A percentile compares a stretch with the other conserved stretches of the same genome.
These are phyloP conservation scores for Apodemus agrarius DNA, from an alignment of 2,797 vertebrate genomes.

Conservation along the genomic window DNA sequence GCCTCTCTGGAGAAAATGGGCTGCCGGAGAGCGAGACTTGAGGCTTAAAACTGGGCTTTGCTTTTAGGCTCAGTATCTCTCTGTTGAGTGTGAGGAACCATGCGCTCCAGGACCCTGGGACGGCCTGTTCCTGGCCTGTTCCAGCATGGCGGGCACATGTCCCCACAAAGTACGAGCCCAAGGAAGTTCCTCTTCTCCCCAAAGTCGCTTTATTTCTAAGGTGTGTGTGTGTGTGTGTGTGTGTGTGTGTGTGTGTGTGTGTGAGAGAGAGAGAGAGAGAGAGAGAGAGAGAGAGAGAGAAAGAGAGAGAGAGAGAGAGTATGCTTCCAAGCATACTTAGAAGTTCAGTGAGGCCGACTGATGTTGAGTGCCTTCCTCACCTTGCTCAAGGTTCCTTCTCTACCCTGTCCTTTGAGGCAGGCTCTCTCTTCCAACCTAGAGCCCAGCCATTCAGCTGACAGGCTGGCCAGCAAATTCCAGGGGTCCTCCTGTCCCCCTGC, in stretches of 20 bases:
- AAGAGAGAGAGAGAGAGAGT: too few relatives aligned
- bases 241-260: background rate
- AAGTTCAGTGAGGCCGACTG: background rate
- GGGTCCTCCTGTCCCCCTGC: background rate
- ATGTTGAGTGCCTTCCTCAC: background rate
- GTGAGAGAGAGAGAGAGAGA: background rate
- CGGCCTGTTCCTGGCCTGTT: background rate
- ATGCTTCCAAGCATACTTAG: background rate
- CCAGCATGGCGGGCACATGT: background rate
- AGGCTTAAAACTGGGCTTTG: background rate
- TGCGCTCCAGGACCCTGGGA: accelerated
- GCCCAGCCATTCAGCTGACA: background rate
- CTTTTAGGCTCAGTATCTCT: background rate
- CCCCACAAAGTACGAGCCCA: background rate
- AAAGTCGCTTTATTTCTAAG: background rate
- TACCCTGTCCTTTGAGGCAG: background rate
- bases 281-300: background rate
- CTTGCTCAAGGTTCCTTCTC: background rate
- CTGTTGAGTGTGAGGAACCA: background rate
- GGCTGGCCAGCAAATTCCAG: background rate
- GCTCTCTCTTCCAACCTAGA: background rate
- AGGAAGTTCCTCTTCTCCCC: background rate
- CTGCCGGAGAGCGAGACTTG: background rate
- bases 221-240: background rate
- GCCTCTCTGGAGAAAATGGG: background rate